These are phyloP conservation scores for Dipus sagitta DNA, from an alignment of 2,797 vertebrate genomes.

Conservation along the genomic window DNA sequence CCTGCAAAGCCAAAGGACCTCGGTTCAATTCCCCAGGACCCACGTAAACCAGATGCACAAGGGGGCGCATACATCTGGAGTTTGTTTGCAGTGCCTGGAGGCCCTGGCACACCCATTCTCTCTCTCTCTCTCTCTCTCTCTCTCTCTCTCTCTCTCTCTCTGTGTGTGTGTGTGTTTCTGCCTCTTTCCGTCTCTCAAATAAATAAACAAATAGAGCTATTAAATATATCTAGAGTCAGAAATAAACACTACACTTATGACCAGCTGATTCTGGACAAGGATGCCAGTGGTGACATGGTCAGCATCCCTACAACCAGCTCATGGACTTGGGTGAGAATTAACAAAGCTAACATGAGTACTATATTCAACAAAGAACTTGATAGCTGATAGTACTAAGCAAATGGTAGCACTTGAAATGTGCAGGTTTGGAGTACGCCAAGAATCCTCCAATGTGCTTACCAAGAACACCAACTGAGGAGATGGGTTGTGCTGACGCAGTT, in stretches of 20 bases:
- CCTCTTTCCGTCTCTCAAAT: no score
- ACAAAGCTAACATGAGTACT: background rate
- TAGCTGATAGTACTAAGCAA: background rate
- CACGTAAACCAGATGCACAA: background rate
- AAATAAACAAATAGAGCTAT: no score
- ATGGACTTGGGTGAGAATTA: background rate
- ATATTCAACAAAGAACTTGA: background rate
- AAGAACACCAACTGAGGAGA: conserved; percentile 91
- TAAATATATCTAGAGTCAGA: background rate
- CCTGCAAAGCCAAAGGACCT: no score
- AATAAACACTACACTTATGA: background rate
- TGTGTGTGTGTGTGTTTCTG: no score
- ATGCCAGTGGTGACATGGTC: background rate
- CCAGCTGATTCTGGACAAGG: background rate
- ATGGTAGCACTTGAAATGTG: background rate
- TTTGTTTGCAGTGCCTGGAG: no score
- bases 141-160: no score
- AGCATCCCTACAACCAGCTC: background rate
- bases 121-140: no score
- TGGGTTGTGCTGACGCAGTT: conserved; percentile 86
- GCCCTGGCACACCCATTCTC: no score
- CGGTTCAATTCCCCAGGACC: no score
- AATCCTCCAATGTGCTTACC: conserved; percentile 87
- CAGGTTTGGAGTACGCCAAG: background rate
- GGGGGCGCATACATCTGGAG: no score